Base-by-base conservation (phyloP, 2,113 vertebrate genomes). In the Grus americana region DNA sequence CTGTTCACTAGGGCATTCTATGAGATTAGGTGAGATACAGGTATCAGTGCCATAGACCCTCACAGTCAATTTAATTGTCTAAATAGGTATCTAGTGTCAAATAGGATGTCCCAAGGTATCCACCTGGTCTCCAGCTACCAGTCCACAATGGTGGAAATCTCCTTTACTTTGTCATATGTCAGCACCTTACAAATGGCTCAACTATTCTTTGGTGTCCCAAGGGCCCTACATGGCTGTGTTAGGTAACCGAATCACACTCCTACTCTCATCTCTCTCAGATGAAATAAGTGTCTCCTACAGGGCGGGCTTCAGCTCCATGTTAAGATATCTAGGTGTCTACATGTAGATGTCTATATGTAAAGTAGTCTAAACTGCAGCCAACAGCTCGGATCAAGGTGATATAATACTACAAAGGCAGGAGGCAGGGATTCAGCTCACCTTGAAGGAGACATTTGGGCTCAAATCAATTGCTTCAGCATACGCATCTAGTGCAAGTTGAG, bases 341-440 rank as follows among this genome's bases (percentile, higher is more conserved):
- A 13, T n/a, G 30, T 12, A 72, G 16, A 40, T 36, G 3, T 34
- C 34, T 57, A 13, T 5, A 3, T 27, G 10, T 26, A 4, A 89
- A 62, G 4, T 23, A 24, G 15, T 26, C 29, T 65, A 49, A 87
- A 38, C 12, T 47, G 16, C 11, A 82, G 15, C 6, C 44, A 22
- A 42, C 19, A 46, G 2, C 19, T 74, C 17, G 3, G 8, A 46
- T 80, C 32, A 78, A 74, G 22, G 5, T 89, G 30, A 11, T 29
- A 15, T 8, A 66, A 49, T 19, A 24, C 0, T 3, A 8, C 3
- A 36, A 73, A 66, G 11, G 6, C 10, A 70, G 59, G 20, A 70
- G 16, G 4, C n/a, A 20, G 14, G 20, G 0, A 0, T 62, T 84
- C 58, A 83, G 3, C 23, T 80, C 42, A 36, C 11, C 36, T 32